Percentiles rank a stretch among this genome's conserved stretches.
Evolutionary conservation across 2,113 vertebrate species (phyloP).

Genomic region (Cephalopholis sonnerati): DNA sequence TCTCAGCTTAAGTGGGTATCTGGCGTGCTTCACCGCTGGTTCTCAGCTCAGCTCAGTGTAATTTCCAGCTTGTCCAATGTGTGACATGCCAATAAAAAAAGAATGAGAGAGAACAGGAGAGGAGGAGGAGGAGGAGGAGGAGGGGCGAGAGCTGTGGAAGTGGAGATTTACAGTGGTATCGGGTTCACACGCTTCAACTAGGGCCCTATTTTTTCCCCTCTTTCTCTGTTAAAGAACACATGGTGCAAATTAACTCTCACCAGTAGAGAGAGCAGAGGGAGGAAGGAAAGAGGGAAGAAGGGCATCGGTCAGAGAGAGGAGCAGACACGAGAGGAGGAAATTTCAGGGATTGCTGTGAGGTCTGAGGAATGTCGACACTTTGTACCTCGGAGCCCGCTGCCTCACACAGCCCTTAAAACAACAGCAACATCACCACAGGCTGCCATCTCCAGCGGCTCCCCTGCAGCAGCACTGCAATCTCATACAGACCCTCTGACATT

Average conservation of each 20-base stretch:
- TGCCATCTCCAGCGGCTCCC: constrained; percentile 51
- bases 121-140: constrained; percentile 30
- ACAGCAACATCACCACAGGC: constrained; percentile 62
- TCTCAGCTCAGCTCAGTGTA: constrained; percentile 77
- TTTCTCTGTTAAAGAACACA: constrained; percentile 81
- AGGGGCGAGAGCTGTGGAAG: constrained; percentile 65
- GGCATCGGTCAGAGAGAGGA: constrained; percentile 57
- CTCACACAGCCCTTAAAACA: constrained; percentile 62
- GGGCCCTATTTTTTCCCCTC: constrained; percentile 18
- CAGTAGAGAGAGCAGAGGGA: constrained; percentile 56
- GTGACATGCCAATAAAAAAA: constrained; percentile 84
- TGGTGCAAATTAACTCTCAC: constrained; percentile 84
- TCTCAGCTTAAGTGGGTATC: constrained; percentile 71
- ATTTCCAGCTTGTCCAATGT: constrained; percentile 87
- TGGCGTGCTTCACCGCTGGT: constrained; percentile 72
- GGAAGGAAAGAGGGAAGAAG: constrained; percentile 54
- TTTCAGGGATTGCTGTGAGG: constrained; percentile 71
- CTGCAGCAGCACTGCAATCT: constrained; percentile 44
- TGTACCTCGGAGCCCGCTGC: constrained; percentile 34
- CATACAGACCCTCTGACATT: constrained; percentile 54
- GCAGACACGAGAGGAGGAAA: constrained; percentile 60
- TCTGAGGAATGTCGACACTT: constrained; percentile 71
- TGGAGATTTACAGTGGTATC: constrained; percentile 83
- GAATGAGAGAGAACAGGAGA: constrained; percentile 63
- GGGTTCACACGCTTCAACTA: constrained; percentile 80